phyloP scores from a whole-genome alignment of 2,113 vertebrate species.

The Periophthalmus modestus region DNA sequence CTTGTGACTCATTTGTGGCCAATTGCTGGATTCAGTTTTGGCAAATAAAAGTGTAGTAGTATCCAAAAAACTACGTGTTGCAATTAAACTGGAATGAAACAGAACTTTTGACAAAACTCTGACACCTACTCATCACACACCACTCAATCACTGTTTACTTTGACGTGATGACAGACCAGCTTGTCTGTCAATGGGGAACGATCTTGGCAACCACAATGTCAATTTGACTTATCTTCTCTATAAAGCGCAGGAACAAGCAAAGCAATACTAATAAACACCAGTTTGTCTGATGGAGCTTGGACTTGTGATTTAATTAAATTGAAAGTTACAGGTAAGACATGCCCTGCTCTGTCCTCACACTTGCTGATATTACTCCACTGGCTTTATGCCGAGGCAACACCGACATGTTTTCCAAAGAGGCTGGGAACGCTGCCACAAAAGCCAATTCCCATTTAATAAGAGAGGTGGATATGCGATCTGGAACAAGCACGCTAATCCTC shows the following conservation, averaged over 20 bases:
- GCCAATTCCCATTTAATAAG: conserved; percentile 64
- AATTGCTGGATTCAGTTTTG: background rate
- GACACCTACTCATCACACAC: background rate
- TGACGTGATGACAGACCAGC: conserved; percentile 23
- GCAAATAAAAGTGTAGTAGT: background rate
- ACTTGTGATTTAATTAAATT: conserved; percentile 65
- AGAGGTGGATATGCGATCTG: conserved; percentile 61
- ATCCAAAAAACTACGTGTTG: background rate
- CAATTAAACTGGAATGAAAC: background rate
- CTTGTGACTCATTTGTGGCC: too few species aligned
- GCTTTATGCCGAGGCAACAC: conserved; percentile 54
- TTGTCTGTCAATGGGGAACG: conserved; percentile 26
- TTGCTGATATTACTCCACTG: conserved; percentile 63
- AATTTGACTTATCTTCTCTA: conserved; percentile 50
- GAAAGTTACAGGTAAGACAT: conserved; percentile 61
- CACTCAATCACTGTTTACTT: conserved; percentile 41
- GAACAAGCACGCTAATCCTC: conserved; percentile 68
- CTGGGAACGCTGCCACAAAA: conserved; percentile 64
- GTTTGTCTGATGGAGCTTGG: conserved; percentile 39
- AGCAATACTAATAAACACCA: conserved; percentile 40
- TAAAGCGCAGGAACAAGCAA: conserved; percentile 44
- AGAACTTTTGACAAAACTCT: background rate
- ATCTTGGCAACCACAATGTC: conserved; percentile 30
- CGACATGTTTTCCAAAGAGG: conserved; percentile 45
- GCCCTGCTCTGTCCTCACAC: conserved; percentile 45